A percentile compares a stretch with the other conserved stretches of the same genome.
Conservation (phyloP, 2,113 vertebrate genomes). For the Tympanuchus pallidicinctus region DNA sequence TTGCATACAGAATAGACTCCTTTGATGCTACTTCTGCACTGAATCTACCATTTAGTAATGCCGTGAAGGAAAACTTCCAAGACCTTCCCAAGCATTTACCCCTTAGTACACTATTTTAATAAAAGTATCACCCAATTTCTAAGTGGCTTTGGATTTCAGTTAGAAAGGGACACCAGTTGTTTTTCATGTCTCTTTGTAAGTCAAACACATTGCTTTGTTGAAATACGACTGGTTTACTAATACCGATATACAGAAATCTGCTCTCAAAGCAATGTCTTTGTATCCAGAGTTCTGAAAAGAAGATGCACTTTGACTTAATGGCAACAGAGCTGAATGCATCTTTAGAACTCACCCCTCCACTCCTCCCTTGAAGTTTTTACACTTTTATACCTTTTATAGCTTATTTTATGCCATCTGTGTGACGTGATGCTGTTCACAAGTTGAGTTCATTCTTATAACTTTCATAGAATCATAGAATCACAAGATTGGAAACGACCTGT, state of each 20-base stretch:
- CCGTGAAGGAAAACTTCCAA: neutral
- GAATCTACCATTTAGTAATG: neutral
- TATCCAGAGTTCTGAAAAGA: neutral
- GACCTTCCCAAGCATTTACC: neutral
- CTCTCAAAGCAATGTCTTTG: neutral
- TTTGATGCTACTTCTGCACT: neutral
- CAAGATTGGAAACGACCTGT: too few species aligned
- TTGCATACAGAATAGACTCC: neutral
- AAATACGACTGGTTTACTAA: neutral
- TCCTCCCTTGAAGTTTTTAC: neutral
- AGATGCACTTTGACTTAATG: neutral
- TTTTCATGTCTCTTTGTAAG: neutral
- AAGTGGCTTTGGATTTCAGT: neutral
- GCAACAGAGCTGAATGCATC: neutral
- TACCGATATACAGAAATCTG: neutral
- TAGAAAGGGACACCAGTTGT: neutral
- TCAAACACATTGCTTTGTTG: neutral
- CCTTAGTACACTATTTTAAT: neutral
- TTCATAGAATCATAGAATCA: too few species aligned
- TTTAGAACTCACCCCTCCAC: neutral
- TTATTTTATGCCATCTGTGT: neutral
- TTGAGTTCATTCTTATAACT: neutral
- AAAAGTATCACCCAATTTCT: neutral
- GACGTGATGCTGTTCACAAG: neutral
- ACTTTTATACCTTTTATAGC: neutral